These are phyloP conservation scores for Triplophysa bombifrons DNA, from an alignment of 2,797 vertebrate species.

Conservation along the genomic window DNA sequence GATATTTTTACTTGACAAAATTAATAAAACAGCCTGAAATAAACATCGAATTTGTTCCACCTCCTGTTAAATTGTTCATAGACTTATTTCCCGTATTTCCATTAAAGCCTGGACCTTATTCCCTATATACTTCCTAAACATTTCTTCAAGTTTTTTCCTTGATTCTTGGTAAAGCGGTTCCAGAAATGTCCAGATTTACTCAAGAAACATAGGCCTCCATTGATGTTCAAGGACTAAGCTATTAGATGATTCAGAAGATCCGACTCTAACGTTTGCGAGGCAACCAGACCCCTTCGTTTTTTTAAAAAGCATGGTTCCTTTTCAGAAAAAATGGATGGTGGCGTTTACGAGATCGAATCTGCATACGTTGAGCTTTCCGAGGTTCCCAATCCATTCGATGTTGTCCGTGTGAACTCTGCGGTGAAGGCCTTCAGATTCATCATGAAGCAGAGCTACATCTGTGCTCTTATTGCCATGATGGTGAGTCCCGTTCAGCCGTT, in stretches of 20 bases:
- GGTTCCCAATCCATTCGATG: conserved; percentile 20
- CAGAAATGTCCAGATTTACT: not conserved
- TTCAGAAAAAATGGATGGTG: conserved; percentile 68
- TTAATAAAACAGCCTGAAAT: no score
- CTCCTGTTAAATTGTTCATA: not conserved
- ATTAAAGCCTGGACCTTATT: conserved; percentile 20
- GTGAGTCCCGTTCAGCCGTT: conserved; percentile 68
- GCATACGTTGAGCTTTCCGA: conserved; percentile 73
- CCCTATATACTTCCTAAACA: conserved; percentile 17
- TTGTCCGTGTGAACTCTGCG: conserved; percentile 68
- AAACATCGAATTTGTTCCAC: not conserved
- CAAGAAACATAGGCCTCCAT: conserved; percentile 16
- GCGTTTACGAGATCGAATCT: conserved; percentile 63
- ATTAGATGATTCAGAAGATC: conserved; percentile 44
- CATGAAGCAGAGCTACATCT: conserved; percentile 95
- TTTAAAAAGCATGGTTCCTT: not conserved
- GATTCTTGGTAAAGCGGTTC: conserved; percentile 29
- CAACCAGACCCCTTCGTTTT: not conserved
- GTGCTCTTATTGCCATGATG: conserved; percentile 95
- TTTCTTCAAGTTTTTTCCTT: conserved; percentile 9
- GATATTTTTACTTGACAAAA: no score
- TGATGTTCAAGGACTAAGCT: conserved; percentile 23
- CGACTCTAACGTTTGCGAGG: not conserved
- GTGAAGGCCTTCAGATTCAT: conserved; percentile 87
- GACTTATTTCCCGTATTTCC: conserved; percentile 8